A percentile compares a stretch with the other conserved stretches of the same genome.
Conservation (phyloP, 2,113 vertebrate genomes). For the chimpanzee (Pan troglodytes) region NHGRI_mPanTro3-v2.1_pri NC_072398.2:186829501-186830000, state of each 20-base stretch:
- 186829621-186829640: too few relatives aligned
- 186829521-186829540: not conserved
- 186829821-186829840: not conserved
- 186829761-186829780: not conserved
- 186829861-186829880: not conserved
- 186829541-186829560: too few relatives aligned
- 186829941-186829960: not conserved
- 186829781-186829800: not conserved
- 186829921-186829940: not conserved
- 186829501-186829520: not conserved
- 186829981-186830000: not conserved
- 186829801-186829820: not conserved
- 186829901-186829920: not conserved
- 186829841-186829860: not conserved
- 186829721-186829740: not conserved
- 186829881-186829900: not conserved
- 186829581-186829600: too few relatives aligned
- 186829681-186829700: accelerated
- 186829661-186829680: too few relatives aligned
- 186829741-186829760: accelerated
- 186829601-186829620: too few relatives aligned
- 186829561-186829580: too few relatives aligned
- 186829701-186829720: accelerated
- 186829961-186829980: not conserved
- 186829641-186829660: too few relatives aligned